A percentile compares a stretch with the other conserved stretches of the same genome.
These are phyloP conservation scores for Thysanoteuthis rhombus DNA, from an alignment of 2,888 invertebrate genomes.

Conservation along the genomic window DNA sequence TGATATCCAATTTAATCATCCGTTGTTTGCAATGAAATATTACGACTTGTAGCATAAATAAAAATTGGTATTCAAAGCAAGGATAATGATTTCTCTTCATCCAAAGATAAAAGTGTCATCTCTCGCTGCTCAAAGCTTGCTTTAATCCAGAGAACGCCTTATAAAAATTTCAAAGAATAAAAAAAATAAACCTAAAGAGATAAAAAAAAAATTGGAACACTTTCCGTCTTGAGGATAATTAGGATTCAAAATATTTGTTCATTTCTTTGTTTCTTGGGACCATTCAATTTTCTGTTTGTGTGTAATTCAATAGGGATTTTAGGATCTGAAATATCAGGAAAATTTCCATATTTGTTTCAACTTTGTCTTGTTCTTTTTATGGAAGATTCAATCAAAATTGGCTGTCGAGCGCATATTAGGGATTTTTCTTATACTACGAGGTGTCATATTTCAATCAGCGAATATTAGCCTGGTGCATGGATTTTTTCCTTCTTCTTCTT, in stretches of 20 bases:
- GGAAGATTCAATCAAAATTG: neutral
- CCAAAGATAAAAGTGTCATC: neutral
- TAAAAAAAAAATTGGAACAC: neutral
- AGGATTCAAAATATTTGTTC: neutral
- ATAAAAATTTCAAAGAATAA: too few species aligned
- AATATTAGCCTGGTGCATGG: neutral
- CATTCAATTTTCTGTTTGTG: neutral
- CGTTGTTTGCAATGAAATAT: neutral
- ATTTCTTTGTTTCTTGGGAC: neutral
- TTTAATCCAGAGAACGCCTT: neutral
- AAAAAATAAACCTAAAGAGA: too few species aligned
- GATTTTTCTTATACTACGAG: neutral
- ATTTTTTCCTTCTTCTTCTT: too few species aligned
- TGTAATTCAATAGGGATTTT: slow-evolving; percentile 12
- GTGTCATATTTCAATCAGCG: neutral
- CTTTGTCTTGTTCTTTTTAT: neutral
- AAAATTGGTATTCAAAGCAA: neutral
- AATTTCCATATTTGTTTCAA: neutral
- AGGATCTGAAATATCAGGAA: neutral
- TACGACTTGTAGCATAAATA: neutral
- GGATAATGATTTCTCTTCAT: neutral
- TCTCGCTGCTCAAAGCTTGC: neutral
- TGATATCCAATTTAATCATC: neutral
- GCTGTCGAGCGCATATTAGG: too few species aligned
- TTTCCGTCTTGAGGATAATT: neutral